Evolutionary conservation across 2,797 vertebrate genomes (phyloP), one percentile per base, ranked within the genome.

Genomic region (Hypotaenidia okinawae): DNA sequence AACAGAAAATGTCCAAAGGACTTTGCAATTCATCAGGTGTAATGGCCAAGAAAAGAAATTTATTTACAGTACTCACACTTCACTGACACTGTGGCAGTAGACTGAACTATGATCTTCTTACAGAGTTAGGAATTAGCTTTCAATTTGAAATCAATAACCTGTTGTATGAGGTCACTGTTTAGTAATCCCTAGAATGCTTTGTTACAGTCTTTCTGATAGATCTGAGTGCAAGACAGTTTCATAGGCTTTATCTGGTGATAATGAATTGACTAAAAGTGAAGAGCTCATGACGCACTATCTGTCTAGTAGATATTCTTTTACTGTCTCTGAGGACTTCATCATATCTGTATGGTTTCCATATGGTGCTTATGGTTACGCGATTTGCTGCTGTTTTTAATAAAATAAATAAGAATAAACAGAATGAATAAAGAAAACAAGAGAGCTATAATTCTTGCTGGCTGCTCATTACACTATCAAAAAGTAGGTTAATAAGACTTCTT

Each of bases 51-150:
- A 76, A 92, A 68, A 77, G 0, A 68, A 62, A 90, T 55, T 75
- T 75, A 49, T 68, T 88, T 91, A 51, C 49, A 62, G 4, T 69
- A 15, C 32, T 84, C 67, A 52, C 8, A 69, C 30, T 76, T 89
- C 41, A 23, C 13, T 87, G 22, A 8, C 25, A 59, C 32, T 39
- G 25, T 51, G 52, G 22, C 27, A 51, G 37, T 32, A 81, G 45
- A 63, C 30, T 76, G 33, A 81, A 68, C 62, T 73, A 18, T 0
- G 0, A 33, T 75, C 8, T 30, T 88, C 85, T 77, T 84, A 63
- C 47, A 54, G 41, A 75, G 52, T 67, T 89, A 82, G 43, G 80
- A 91, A 87, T 95, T 84, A 89, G 23, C 74, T 93, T 96, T 87
- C 74, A 67, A 59, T 92, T 79, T 92, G 55, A 93, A 93, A 95